These are phyloP conservation scores for Scaptomyza montana DNA, from an alignment of 1,140 invertebrate genomes.

Conservation along the genomic window DNA sequence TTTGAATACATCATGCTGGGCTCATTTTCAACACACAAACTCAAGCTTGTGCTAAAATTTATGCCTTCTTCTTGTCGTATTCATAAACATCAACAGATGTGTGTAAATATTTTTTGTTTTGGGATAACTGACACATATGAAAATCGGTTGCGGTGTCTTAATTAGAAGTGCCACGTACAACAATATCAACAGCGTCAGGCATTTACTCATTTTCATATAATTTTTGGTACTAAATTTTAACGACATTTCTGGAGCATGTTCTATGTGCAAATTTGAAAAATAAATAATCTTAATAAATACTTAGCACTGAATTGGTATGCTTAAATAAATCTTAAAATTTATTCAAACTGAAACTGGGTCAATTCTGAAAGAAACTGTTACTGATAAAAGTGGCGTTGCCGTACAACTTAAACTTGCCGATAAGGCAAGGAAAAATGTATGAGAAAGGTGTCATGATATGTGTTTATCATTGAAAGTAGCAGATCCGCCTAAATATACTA, in stretches of 20 bases:
- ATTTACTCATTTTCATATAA: slow-evolving; percentile 12
- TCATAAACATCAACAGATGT: slow-evolving; percentile 6
- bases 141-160: slow-evolving; percentile 60
- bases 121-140: slow-evolving; percentile 17
- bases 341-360: no score
- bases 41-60: slow-evolving; percentile 15
- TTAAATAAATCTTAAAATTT: no score
- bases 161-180: slow-evolving; percentile 67
- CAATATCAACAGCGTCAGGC: slow-evolving; percentile 17
- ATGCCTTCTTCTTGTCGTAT: slow-evolving; percentile 47
- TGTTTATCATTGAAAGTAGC: no score
- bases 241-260: slow-evolving; percentile 6
- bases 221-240: not conserved
- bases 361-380: no score
- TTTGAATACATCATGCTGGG: slow-evolving; percentile 75
- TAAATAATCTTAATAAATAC: no score
- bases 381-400: no score
- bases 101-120: slow-evolving; percentile 3
- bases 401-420: no score
- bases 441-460: no score
- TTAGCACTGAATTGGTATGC: no score
- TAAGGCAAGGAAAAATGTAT: no score
- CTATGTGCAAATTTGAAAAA: no score
- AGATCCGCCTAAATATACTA: no score
- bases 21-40: slow-evolving; percentile 7